Evolutionary conservation across 2,797 vertebrate species (phyloP), one percentile per base, ranked within the genome.

Genomic region (Sphenopsis melanotis): DNA sequence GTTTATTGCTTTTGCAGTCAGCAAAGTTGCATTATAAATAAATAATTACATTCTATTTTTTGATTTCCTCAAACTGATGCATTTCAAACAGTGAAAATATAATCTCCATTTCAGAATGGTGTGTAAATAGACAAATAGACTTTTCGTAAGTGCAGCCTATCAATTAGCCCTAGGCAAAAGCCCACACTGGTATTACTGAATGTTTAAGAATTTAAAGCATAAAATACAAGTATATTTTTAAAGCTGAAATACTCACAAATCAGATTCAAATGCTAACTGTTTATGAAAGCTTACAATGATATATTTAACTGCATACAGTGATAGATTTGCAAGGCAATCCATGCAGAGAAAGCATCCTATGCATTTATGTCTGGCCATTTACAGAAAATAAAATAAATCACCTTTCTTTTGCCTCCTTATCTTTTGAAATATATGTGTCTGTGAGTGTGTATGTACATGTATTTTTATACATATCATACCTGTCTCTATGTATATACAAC

Each of bases 21-120:
- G 39, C 53, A 30, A 79, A 80, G 83, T 52, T 83, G 61, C 66
- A 61, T 78, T 93, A 90, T 92, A 93, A 95, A 89, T 93, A 95
- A 95, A 91, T 93, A 92, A 93, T 66, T 91, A 20, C 68, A 87
- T 36, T 59, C 27, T 20, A 2, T 82, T 88, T 86, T 89, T 30
- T 6, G 1, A 44, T 95, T 89, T 91, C 19, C 63, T 87, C 39
- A 21, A 56, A 80, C 13, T n/a, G 47, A 88, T 83, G 76, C 44
- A 72, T 93, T 94, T 94, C 66, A 76, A 69, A 86, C 13, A 81
- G 26, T 32, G 80, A 56, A 68, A 81, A 87, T 60, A 69, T 41
- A 47, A 66, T 72, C 63, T 89, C 32, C 12, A 24, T 81, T 90
- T 91, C 64, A 88, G 75, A 93, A 79, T 57, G 53, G 10, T 64